Percentiles rank a stretch among this genome's conserved stretches.
Evolutionary conservation across 2,797 vertebrate species (phyloP).

Genomic region (Tapera naevia): DNA sequence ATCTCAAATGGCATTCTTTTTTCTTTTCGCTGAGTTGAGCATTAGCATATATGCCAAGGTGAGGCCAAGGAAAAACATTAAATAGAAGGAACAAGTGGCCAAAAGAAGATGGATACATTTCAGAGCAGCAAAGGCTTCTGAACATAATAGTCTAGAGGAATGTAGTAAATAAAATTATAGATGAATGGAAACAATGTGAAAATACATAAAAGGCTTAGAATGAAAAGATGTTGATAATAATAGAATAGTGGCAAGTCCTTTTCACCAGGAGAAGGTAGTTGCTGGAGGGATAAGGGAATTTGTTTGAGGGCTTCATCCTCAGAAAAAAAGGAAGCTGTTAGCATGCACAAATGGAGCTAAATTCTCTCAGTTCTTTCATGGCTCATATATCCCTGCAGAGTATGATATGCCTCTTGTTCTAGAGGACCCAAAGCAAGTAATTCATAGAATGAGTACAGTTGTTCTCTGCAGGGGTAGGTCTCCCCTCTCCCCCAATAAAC

Average conservation of each 20-base stretch:
- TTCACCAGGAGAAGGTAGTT: not conserved
- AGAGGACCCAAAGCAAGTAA: not conserved
- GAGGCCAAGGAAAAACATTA: not conserved
- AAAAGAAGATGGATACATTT: not conserved
- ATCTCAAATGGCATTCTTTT: not conserved
- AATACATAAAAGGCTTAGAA: not conserved
- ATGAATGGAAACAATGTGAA: not conserved
- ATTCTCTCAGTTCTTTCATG: not conserved
- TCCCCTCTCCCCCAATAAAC: not conserved
- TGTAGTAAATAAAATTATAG: not conserved
- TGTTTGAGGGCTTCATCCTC: not conserved
- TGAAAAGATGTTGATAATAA: not conserved
- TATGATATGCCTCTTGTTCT: not conserved
- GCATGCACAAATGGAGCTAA: not conserved
- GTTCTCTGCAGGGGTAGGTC: not conserved
- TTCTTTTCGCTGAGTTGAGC: not conserved
- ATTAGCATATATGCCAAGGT: not conserved
- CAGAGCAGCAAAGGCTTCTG: not conserved
- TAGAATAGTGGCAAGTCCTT: not conserved
- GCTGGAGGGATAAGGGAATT: not conserved
- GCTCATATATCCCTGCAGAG: not conserved
- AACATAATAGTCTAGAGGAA: not conserved
- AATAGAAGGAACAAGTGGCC: not conserved
- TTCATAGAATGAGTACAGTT: not conserved
- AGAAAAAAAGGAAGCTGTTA: not conserved